Evolutionary conservation across 2,797 vertebrate species (phyloP).

Genomic region (Macrochelys suwanniensis): DNA sequence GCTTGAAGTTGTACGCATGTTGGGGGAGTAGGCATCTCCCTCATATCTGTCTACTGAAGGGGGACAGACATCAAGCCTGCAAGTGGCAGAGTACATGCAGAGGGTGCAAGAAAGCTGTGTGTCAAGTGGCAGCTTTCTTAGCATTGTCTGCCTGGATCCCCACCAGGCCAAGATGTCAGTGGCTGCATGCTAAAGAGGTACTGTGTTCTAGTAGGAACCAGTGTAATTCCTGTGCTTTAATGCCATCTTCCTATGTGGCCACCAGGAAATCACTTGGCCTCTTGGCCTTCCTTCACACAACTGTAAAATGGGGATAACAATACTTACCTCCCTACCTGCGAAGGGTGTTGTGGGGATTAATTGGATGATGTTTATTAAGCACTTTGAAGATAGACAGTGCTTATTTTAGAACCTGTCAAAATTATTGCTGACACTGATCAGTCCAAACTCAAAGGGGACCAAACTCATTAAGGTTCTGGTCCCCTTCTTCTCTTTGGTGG

Average conservation of each 20-base stretch:
- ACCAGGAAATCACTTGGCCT: slow-evolving; percentile 73
- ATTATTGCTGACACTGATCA: slow-evolving; percentile 75
- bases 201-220: slow-evolving; percentile 45
- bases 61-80: slow-evolving; percentile 70
- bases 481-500: slow-evolving; percentile 55
- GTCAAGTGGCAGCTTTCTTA: slow-evolving; percentile 67
- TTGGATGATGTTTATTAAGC: slow-evolving; percentile 64
- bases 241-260: slow-evolving; percentile 64
- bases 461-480: slow-evolving; percentile 49
- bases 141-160: neutral
- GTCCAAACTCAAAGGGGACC: slow-evolving; percentile 68
- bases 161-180: slow-evolving; percentile 37
- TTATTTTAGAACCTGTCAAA: slow-evolving; percentile 75
- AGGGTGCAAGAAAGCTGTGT: slow-evolving; percentile 29
- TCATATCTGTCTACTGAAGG: slow-evolving; percentile 63
- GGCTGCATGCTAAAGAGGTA: slow-evolving; percentile 44
- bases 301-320: slow-evolving; percentile 77
- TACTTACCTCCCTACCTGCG: slow-evolving; percentile 71
- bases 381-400: slow-evolving; percentile 70
- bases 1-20: slow-evolving; percentile 39
- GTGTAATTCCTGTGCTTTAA: slow-evolving; percentile 63
- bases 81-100: slow-evolving; percentile 57
- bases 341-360: slow-evolving; percentile 62
- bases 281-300: slow-evolving; percentile 69
- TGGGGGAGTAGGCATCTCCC: slow-evolving; percentile 56